Conservation (phyloP, 2,888 invertebrate genomes). For the Drosophila maculinotata region DNA sequence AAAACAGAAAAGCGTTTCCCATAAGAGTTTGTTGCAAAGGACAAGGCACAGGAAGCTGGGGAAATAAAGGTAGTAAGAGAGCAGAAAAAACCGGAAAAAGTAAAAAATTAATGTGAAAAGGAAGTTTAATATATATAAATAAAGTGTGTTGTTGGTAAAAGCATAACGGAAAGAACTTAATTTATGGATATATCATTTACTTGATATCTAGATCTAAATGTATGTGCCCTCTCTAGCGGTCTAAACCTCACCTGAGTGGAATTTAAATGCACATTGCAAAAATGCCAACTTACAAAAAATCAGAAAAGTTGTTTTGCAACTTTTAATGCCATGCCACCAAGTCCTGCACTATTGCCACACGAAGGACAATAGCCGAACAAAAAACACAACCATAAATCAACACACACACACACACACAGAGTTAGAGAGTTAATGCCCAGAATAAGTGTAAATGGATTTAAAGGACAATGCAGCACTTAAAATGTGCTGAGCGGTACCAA, state of each 20-base stretch:
- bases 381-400: conserved; percentile 36
- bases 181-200: conserved; percentile 17
- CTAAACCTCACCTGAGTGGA: background rate
- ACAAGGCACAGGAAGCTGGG: conserved; percentile 16
- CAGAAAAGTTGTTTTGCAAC: conserved; percentile 45
- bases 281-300: conserved; percentile 52
- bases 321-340: conserved; percentile 32
- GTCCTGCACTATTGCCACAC: conserved; percentile 19
- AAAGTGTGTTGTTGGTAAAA: conserved; percentile 14
- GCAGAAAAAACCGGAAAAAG: conserved; percentile 9
- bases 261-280: conserved; percentile 52
- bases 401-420: conserved; percentile 5
- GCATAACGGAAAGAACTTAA: conserved; percentile 11
- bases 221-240: conserved; percentile 6
- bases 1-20: background rate
- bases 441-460: conserved; percentile 35
- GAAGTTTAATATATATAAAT: conserved; percentile 40
- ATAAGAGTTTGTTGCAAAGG: conserved; percentile 3
- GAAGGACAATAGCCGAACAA: conserved; percentile 51
- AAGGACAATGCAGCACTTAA: conserved; percentile 49
- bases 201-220: conserved; percentile 24
- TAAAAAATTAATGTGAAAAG: conserved; percentile 26
- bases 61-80: conserved; percentile 5
- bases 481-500: conserved; percentile 13
- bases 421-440: conserved; percentile 22